Evolutionary conservation across 2,797 vertebrate genomes (phyloP), one percentile per base, ranked within the genome.

Genomic region (Sebastolobus altivelis): DNA sequence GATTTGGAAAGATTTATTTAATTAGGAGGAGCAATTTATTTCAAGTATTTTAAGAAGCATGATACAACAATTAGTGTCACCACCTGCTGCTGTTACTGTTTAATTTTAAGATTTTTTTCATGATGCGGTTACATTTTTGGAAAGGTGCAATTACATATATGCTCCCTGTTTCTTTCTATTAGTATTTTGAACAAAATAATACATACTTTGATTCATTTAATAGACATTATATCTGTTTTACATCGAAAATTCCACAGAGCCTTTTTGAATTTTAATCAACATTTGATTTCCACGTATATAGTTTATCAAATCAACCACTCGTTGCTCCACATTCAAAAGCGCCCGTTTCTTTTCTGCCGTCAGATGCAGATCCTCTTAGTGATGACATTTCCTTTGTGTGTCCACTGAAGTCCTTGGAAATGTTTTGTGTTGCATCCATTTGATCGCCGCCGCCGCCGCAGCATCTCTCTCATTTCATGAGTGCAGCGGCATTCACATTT

Each of bases 401-500:
- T 83, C 83, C 77, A 80, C 80, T 63, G 55, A 87, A 91, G 91
- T 91, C 92, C 91, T 92, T 91, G 91, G 84, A 79, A 87, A 87
- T 82, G 87, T 93, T 93, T 92, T 88, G 87, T 75, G 86, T 88
- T 88, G 87, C 82, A 72, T 88, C 88, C 84, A 83, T 89, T 75
- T 84, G 89, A 87, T 85, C 59, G 58, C 79, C 25, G 18, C 18
- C 33, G 31, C 80, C 25, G 18, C 46, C 18, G 31, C 81, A 14
- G 77, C 86, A 29, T 90, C 79, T 60, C 84, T 91, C 89, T 93
- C 90, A 94, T 94, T 86, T 90, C 90, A 94, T 91, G 89, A 94
- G 92, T 91, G 93, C 91, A 88, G 88, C 65, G 2, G 83, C 76
- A 91, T 86, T 91, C 89, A 89, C 90, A 81, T 93, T 90, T 77